phyloP scores from a whole-genome alignment of 2,888 invertebrate genomes.

The Epinotia nisella region DNA sequence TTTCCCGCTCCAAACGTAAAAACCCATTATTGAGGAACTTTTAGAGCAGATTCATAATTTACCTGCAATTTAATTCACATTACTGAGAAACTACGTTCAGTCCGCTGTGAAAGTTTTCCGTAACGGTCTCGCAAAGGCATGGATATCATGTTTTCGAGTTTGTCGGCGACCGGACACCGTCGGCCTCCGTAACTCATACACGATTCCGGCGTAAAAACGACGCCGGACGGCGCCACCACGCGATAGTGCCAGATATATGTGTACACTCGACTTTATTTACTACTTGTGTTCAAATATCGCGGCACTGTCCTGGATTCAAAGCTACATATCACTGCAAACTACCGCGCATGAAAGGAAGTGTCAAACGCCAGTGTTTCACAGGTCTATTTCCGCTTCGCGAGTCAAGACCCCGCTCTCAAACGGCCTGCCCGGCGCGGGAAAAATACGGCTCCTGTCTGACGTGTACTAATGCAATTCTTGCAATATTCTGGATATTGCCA shows the following conservation, averaged over 20 bases:
- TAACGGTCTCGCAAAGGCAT: conserved; percentile 32
- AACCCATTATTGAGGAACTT: conserved; percentile 40
- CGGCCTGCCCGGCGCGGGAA: neutral
- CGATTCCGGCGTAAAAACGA: conserved; percentile 78
- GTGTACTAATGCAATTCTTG: conserved; percentile 3
- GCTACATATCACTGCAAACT: conserved; percentile 50
- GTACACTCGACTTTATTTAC: conserved; percentile 66
- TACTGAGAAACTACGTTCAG: conserved; percentile 33
- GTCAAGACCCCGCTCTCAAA: conserved; percentile 6
- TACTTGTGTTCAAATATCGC: conserved; percentile 59
- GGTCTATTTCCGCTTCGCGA: conserved; percentile 37
- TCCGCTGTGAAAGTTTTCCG: conserved; percentile 32
- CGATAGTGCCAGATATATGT: conserved; percentile 63
- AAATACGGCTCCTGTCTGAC: neutral
- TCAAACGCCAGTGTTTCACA: conserved; percentile 43
- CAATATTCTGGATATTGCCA: neutral
- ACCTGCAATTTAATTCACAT: conserved; percentile 41
- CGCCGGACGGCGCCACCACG: conserved; percentile 61
- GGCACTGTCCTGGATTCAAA: conserved; percentile 42
- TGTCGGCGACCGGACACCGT: conserved; percentile 59
- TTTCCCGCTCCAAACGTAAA: conserved; percentile 17
- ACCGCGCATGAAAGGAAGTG: conserved; percentile 48
- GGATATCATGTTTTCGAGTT: conserved; percentile 40
- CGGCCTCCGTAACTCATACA: conserved; percentile 76
- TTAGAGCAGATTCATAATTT: conserved; percentile 39